These are phyloP conservation scores for Amphiura filiformis DNA, from an alignment of 35 echinoderm and acorn worm genomes.

Conservation along the genomic window DNA sequence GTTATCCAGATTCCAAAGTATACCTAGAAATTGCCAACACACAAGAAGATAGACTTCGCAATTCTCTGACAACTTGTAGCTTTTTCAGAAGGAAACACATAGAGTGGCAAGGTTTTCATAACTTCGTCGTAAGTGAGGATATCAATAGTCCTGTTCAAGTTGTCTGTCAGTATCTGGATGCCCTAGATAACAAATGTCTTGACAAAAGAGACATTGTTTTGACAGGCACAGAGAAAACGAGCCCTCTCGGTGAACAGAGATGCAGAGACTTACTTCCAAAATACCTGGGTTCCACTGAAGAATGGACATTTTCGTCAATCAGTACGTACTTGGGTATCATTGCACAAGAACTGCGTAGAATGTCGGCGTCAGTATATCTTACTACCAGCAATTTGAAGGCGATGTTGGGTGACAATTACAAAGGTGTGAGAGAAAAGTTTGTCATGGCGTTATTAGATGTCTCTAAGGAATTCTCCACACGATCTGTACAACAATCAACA, in stretches of 20 bases:
- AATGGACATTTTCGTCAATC: constrained; percentile 14
- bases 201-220: constrained; percentile 13
- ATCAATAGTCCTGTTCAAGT: constrained; percentile 39
- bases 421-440: constrained; percentile 1
- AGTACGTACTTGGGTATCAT: constrained; percentile 17
- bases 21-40: constrained; percentile 38
- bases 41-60: constrained; percentile 18
- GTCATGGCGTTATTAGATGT: constrained; percentile 20
- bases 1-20: background rate
- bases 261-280: constrained; percentile 12
- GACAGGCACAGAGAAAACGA: background rate
- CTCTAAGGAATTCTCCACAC: constrained; percentile 22
- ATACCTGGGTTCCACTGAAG: background rate
- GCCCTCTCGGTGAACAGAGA: background rate
- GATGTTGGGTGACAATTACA: constrained; percentile 17
- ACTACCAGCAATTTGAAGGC: constrained; percentile 15
- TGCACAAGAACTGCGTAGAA: constrained; percentile 23
- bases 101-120: constrained; percentile 18
- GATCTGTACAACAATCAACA: constrained; percentile 38
- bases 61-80: constrained; percentile 18
- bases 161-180: constrained; percentile 36
- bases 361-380: constrained; percentile 32
- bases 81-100: constrained; percentile 13
- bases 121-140: constrained; percentile 19
- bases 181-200: background rate